Evolutionary conservation across 2,888 invertebrate species (phyloP), one percentile per base, ranked within the genome.

Genomic region (Dicycla oo): DNA sequence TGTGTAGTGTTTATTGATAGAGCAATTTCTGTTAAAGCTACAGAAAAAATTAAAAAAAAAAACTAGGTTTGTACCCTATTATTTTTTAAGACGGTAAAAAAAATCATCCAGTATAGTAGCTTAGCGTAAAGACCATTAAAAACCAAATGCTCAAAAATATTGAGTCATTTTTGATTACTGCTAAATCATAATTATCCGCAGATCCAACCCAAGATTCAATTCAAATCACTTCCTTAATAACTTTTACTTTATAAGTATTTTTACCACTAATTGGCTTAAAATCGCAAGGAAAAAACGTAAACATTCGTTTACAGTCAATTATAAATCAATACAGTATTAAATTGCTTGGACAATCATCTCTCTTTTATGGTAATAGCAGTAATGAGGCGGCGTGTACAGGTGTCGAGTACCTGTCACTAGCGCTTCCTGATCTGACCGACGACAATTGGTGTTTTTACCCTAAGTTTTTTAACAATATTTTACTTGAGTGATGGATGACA

Each of bases 341-440:
- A 83, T 86, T 82, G 64, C 69, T 82, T 73, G 65, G 67, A 79
- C 80, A 80, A 83, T 83, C 80, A 82, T 80, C 83, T 80, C 78
- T 82, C 86, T 73, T 85, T 85, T 86, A 87, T 78, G 86, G 85
- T 77, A 75, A 75, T 75, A 76, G 78, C 62, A 63, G 77, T 87
- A 87, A 87, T 77, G 85, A 87, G 85, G 56, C 61, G 81, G 57
- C 73, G 61, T 85, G 85, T 83, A 67, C 69, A 74, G 69, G 80
- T 82, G 80, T 82, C 83, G 69, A 82, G 66, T 68, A 40, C 57
- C 53, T 82, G 80, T 82, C 83, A 70, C 56, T 18, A 63, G 20
- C 56, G 62, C 69, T 86, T 85, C 86, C 86, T 86, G 85, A 73
- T 80, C 51, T 56, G 65, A 83, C 64, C 53, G 72, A 60, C 73